Conservation (phyloP, 2,797 vertebrate species). For the Picus viridis region DNA sequence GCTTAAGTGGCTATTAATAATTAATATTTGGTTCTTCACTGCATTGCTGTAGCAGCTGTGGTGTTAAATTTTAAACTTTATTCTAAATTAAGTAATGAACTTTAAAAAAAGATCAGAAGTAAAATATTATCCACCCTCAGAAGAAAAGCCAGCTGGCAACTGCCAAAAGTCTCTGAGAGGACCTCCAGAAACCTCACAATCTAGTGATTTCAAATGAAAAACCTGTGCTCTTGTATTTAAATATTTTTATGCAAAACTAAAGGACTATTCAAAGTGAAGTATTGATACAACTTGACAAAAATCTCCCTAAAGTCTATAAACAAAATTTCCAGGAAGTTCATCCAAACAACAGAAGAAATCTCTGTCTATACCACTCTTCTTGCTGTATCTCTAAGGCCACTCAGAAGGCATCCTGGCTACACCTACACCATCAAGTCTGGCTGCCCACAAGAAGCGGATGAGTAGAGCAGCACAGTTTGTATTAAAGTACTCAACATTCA, state of each 20-base stretch:
- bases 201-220: not conserved
- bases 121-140: not conserved
- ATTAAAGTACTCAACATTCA: not conserved
- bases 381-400: not conserved
- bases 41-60: not conserved
- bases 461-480: not conserved
- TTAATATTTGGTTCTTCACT: not conserved
- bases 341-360: not conserved
- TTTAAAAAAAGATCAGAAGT: not conserved
- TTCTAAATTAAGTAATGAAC: not conserved
- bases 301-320: not conserved
- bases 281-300: not conserved
- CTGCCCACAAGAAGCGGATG: not conserved
- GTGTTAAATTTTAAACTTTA: conserved; percentile 29
- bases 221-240: not conserved
- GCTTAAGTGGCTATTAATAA: conserved; percentile 10
- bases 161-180: not conserved
- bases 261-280: not conserved
- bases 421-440: rapidly evolving
- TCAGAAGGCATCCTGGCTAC: not conserved
- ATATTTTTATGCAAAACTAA: not conserved
- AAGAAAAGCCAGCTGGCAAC: not conserved
- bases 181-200: not conserved
- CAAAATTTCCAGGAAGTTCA: not conserved
- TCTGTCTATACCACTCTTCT: not conserved